Evolutionary conservation across 1,140 invertebrate species (phyloP).

Genomic region (Panagrolaimus sp.): DNA sequence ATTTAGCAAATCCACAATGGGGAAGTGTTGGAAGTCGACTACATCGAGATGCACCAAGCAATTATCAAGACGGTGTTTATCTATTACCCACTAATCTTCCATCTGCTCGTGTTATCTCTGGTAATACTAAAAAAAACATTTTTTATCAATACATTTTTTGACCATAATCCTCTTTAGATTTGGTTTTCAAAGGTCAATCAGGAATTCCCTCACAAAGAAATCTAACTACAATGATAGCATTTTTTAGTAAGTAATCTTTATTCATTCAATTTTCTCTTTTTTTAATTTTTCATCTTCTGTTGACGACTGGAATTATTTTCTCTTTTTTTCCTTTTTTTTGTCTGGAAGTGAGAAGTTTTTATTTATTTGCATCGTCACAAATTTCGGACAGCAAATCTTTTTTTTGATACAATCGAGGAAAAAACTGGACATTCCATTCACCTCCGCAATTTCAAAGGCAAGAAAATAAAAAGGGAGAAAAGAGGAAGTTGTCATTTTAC

Average conservation of each 20-base stretch:
- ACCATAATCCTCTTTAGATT: conserved; percentile 59
- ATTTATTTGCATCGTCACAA: too few relatives aligned
- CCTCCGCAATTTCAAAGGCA: too few relatives aligned
- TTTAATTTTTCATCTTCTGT: too few relatives aligned
- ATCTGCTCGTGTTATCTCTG: conserved; percentile 54
- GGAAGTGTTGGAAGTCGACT: conserved; percentile 71
- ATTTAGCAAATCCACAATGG: conserved; percentile 89
- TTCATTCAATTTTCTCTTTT: too few relatives aligned
- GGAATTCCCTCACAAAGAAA: conserved; percentile 77
- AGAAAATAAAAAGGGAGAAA: too few relatives aligned
- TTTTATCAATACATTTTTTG: not conserved
- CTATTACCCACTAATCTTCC: conserved; percentile 66
- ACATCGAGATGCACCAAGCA: conserved; percentile 70
- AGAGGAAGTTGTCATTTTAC: too few relatives aligned
- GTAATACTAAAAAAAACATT: conserved; percentile 27
- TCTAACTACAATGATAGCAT: conserved; percentile 84
- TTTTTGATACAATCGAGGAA: too few relatives aligned
- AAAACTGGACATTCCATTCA: too few relatives aligned
- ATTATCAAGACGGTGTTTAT: conserved; percentile 90
- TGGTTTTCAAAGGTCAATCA: conserved; percentile 83
- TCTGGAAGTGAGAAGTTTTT: too few relatives aligned
- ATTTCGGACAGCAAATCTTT: too few relatives aligned
- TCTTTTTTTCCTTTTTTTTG: too few relatives aligned
- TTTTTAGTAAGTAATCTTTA: conserved; percentile 72
- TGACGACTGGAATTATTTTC: too few relatives aligned